These are phyloP conservation scores for Pomatorhinus ruficollis DNA, from an alignment of 2,113 vertebrate species.

Conservation along the genomic window DNA sequence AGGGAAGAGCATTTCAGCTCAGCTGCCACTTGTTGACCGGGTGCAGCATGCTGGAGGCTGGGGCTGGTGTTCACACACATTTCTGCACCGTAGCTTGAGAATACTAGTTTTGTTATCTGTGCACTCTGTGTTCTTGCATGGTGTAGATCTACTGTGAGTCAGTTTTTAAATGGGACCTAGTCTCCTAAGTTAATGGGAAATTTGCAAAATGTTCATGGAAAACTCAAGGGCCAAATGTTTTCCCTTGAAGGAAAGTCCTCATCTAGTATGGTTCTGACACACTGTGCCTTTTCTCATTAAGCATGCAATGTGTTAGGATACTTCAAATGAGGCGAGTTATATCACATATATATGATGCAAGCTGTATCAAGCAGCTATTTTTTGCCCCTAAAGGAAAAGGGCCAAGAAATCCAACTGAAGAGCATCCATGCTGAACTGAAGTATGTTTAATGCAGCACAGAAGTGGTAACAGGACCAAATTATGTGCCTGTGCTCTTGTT, in stretches of 20 bases:
- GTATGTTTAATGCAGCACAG: background rate
- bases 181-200: background rate
- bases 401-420: background rate
- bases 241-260: background rate
- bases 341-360: background rate
- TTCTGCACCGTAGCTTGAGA: rapidly evolving
- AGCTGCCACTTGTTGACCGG: background rate
- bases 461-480: background rate
- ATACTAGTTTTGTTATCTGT: background rate
- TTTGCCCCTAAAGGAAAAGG: background rate
- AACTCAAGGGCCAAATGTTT: background rate
- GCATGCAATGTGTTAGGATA: background rate
- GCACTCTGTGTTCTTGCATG: background rate
- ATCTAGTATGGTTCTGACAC: background rate
- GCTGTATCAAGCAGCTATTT: background rate
- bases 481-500: background rate
- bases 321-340: background rate
- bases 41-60: background rate
- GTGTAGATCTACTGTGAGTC: background rate
- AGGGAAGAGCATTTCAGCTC: background rate
- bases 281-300: background rate
- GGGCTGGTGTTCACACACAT: rapidly evolving
- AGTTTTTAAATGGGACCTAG: background rate
- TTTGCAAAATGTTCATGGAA: background rate
- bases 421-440: background rate